These are phyloP conservation scores for Ecliptopera silaceata DNA, from an alignment of 2,888 invertebrate genomes.

Conservation along the genomic window DNA sequence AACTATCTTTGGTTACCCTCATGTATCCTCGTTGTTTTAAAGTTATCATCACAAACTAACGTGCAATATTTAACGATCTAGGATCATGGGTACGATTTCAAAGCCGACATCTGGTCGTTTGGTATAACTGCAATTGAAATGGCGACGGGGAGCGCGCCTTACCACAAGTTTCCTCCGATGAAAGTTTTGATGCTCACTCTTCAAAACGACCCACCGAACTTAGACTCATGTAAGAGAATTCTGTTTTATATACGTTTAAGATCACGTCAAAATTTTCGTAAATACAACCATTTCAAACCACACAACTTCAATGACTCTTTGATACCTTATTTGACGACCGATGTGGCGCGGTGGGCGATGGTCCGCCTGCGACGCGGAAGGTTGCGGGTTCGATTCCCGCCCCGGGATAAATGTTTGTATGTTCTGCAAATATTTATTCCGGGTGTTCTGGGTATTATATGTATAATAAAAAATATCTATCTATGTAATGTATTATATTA, in stretches of 20 bases:
- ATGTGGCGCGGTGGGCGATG: too few relatives aligned
- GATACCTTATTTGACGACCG: too few relatives aligned
- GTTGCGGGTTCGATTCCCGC: too few relatives aligned
- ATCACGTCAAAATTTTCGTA: too few relatives aligned
- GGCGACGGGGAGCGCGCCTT: conserved; percentile 99
- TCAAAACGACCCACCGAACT: conserved; percentile 98
- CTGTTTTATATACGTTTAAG: background rate
- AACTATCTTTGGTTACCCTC: background rate
- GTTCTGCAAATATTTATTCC: too few relatives aligned
- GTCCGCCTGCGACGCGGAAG: too few relatives aligned
- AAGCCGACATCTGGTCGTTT: conserved; percentile 91
- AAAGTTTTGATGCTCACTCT: conserved; percentile 99
- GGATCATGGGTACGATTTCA: conserved; percentile 99
- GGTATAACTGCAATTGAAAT: conserved; percentile 99
- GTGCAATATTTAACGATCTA: conserved; percentile 45
- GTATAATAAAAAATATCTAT: too few relatives aligned
- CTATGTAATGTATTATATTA: too few relatives aligned
- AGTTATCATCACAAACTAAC: background rate
- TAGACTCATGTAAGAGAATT: conserved; percentile 88
- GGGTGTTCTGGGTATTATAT: too few relatives aligned
- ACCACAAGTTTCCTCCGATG: conserved; percentile 99
- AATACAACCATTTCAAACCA: too few relatives aligned
- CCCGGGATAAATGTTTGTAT: too few relatives aligned
- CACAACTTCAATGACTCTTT: too few relatives aligned
- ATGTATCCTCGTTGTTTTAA: background rate